Conservation (phyloP, 2,113 vertebrate species). For the Amphiprion percula region DNA sequence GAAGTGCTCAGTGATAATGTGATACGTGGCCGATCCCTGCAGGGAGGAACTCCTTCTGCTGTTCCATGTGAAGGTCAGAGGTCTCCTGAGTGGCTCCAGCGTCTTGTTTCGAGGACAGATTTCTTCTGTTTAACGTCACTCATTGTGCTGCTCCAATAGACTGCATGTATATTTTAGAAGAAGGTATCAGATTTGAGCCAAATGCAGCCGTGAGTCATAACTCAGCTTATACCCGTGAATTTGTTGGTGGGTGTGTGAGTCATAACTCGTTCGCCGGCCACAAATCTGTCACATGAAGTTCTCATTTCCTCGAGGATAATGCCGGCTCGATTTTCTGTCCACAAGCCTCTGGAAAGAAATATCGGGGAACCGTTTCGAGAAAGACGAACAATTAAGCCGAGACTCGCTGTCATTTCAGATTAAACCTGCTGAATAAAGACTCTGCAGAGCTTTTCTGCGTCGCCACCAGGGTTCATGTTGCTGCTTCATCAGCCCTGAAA, state of each 20-base stretch:
- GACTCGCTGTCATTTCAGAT: constrained; percentile 39
- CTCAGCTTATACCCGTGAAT: constrained; percentile 31
- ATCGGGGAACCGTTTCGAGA: not conserved
- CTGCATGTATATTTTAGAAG: too few species aligned
- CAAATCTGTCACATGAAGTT: constrained; percentile 53
- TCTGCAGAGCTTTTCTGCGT: not conserved
- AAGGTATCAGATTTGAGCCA: constrained; percentile 8
- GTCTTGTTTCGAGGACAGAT: constrained; percentile 14
- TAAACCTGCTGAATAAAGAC: constrained; percentile 19
- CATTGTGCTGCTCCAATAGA: not conserved
- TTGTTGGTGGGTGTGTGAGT: constrained; percentile 34
- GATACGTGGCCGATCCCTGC: constrained; percentile 32
- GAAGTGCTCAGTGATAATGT: constrained; percentile 10
- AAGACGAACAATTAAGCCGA: constrained; percentile 20
- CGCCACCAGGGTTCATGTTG: constrained; percentile 7
- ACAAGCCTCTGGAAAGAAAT: not conserved
- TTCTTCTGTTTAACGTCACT: constrained; percentile 1
- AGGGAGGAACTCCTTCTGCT: not conserved
- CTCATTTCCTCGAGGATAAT: constrained; percentile 25
- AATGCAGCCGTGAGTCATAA: constrained; percentile 41
- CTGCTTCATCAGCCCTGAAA: constrained; percentile 42
- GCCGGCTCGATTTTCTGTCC: constrained; percentile 33
- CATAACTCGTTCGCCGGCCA: constrained; percentile 45
- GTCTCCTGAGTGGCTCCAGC: constrained; percentile 18
- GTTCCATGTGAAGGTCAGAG: constrained; percentile 28